Conservation (phyloP, 2,113 vertebrate genomes). For the Chlorodrepanis virens region DNA sequence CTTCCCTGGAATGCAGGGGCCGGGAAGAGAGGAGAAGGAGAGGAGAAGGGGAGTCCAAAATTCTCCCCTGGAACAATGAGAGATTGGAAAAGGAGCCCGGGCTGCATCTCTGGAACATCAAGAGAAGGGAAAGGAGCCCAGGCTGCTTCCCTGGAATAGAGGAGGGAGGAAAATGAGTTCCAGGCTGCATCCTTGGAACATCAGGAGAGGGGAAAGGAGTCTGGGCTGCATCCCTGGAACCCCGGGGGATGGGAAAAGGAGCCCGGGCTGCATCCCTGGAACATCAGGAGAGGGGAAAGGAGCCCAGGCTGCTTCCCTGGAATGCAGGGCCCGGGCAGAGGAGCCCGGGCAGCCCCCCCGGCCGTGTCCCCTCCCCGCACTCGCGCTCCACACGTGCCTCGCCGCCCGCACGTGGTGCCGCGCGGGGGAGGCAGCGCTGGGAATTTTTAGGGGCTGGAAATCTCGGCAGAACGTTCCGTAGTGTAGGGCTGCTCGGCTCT, state of each 20-base stretch:
- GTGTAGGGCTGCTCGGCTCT: neutral
- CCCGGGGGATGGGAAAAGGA: no score
- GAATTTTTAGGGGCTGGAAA: neutral
- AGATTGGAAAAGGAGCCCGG: neutral
- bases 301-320: neutral
- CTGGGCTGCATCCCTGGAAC: neutral
- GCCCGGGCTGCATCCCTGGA: neutral
- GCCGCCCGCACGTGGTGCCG: neutral
- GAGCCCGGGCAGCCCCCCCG: neutral
- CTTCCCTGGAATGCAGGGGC: no score
- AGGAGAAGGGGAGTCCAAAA: no score
- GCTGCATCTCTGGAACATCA: neutral
- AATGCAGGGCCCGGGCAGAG: fast-evolving
- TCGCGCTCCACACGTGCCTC: neutral
- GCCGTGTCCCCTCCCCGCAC: neutral
- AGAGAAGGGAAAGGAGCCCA: neutral
- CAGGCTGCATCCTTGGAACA: no score
- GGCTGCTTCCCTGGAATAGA: neutral
- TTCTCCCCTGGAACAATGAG: no score
- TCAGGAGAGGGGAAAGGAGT: no score
- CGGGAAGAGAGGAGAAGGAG: no score
- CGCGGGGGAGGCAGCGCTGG: neutral
- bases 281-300: fast-evolving
- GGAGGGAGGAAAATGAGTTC: no score
- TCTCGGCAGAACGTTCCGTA: neutral